Conservation (phyloP, 2,113 vertebrate genomes). For the Bungarus multicinctus region DNA sequence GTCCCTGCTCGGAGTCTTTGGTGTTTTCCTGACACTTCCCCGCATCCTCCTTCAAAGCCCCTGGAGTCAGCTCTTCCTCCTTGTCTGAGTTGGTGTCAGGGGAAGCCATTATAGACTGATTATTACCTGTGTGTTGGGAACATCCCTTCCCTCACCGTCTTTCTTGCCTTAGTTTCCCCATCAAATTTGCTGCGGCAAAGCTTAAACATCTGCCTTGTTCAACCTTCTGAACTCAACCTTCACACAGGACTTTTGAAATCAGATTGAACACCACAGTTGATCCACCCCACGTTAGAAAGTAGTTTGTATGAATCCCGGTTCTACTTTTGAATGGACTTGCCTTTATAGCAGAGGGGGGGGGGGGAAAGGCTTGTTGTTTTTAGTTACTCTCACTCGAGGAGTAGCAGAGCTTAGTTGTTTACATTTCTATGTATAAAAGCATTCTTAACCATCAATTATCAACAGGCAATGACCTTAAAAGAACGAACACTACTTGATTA, state of each 20-base stretch:
- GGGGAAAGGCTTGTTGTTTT: background rate
- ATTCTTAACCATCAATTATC: background rate
- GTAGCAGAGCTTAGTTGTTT: background rate
- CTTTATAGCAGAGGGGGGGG: background rate
- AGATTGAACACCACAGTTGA: background rate
- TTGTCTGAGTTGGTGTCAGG: background rate
- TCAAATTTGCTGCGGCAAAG: background rate
- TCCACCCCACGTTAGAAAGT: background rate
- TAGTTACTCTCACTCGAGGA: background rate
- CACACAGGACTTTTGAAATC: background rate
- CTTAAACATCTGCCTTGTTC: background rate
- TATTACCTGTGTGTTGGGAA: background rate
- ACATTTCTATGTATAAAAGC: background rate
- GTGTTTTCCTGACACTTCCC: too few relatives aligned
- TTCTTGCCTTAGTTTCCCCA: background rate
- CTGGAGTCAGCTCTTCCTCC: too few relatives aligned
- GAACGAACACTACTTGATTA: constrained; percentile 35
- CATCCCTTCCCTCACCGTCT: background rate
- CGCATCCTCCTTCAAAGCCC: too few relatives aligned
- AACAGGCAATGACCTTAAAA: constrained; percentile 26
- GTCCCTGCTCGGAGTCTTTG: too few relatives aligned
- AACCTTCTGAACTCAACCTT: background rate
- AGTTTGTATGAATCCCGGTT: background rate
- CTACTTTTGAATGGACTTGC: background rate
- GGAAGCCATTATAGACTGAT: background rate